Percentiles rank a stretch among this genome's conserved stretches.
Conservation (phyloP, 2,113 vertebrate species). For the Girardinichthys multiradiatus region DNA sequence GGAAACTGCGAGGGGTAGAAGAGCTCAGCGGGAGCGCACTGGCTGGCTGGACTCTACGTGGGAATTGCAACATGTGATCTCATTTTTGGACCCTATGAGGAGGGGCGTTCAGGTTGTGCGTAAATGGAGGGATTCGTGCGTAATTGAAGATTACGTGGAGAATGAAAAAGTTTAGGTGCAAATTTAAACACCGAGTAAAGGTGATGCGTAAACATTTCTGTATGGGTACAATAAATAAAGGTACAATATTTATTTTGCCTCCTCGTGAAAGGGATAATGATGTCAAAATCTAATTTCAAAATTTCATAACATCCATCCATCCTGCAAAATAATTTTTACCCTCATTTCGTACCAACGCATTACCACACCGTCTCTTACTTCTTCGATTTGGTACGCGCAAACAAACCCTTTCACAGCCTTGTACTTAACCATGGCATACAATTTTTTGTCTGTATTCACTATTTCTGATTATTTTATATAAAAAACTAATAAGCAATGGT, state of each 20-base stretch:
- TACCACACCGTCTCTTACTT: too few species aligned
- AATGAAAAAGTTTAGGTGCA: conserved; percentile 42
- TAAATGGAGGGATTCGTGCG: conserved; percentile 61
- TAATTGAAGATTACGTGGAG: conserved; percentile 50
- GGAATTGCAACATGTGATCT: conserved; percentile 83
- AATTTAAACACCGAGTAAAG: conserved; percentile 3
- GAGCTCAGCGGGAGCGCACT: conserved; percentile 45
- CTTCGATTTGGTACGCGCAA: too few species aligned
- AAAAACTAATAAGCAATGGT: background rate
- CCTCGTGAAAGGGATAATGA: background rate
- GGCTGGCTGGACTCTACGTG: conserved; percentile 76
- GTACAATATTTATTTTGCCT: background rate
- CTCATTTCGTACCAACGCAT: too few species aligned
- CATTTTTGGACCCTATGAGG: conserved; percentile 73
- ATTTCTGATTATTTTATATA: too few species aligned
- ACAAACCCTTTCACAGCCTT: background rate
- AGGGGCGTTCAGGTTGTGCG: conserved; percentile 64
- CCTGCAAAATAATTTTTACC: too few species aligned
- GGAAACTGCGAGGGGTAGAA: conserved; percentile 31
- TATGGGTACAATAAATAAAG: background rate
- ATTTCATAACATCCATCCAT: background rate
- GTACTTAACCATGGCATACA: background rate
- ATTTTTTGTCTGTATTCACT: background rate
- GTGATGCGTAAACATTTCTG: background rate
- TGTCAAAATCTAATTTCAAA: background rate